Evolutionary conservation across 2,113 vertebrate genomes (phyloP).

Genomic region (Heterotilapia buettikoferi): DNA sequence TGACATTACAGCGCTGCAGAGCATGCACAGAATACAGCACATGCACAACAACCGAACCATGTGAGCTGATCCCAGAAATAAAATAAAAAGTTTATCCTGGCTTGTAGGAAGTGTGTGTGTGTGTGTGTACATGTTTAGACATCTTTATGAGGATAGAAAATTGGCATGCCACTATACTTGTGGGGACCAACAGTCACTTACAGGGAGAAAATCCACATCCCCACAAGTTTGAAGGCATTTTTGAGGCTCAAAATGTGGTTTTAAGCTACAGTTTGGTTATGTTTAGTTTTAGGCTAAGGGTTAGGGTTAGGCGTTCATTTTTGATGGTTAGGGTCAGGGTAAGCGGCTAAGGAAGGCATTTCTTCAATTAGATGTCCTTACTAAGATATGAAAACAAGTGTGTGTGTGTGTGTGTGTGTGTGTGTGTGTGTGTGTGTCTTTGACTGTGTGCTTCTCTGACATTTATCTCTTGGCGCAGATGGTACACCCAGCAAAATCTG

Average conservation of each 20-base stretch:
- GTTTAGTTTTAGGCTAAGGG: not conserved
- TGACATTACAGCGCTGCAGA: slow-evolving; percentile 81
- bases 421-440: not conserved
- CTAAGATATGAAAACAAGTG: not conserved
- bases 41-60: slow-evolving; percentile 63
- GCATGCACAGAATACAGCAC: slow-evolving; percentile 66
- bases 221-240: not conserved
- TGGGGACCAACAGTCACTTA: not conserved
- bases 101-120: not conserved
- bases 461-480: slow-evolving; percentile 54
- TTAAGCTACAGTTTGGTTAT: not conserved
- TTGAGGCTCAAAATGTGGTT: not conserved
- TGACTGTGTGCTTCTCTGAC: slow-evolving; percentile 20
- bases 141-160: not conserved
- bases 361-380: not conserved
- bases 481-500: slow-evolving; percentile 66
- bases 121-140: not conserved
- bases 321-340: not conserved
- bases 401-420: not conserved
- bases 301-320: not conserved
- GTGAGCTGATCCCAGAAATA: slow-evolving; percentile 34
- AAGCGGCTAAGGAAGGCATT: not conserved
- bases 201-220: not conserved
- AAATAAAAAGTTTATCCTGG: not conserved
- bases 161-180: not conserved